Evolutionary conservation across 1,140 invertebrate species (phyloP).

Genomic region (Drosophila grimshawi): DNA sequence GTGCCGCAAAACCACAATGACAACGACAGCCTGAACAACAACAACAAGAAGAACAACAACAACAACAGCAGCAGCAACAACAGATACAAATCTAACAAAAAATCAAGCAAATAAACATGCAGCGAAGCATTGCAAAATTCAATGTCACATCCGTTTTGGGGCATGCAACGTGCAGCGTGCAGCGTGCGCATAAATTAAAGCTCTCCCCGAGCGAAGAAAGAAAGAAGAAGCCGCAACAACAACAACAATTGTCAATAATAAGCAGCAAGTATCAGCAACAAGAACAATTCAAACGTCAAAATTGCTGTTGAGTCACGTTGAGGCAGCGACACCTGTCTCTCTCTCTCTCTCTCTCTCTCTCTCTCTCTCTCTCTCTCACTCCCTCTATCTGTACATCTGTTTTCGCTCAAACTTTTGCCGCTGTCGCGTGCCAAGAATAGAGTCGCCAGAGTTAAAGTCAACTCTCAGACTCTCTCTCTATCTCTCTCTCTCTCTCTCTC

Average conservation of each 20-base stretch:
- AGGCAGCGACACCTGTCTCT: not conserved
- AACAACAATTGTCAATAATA: slow-evolving; percentile 12
- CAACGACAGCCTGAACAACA: not conserved
- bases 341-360: too few species aligned
- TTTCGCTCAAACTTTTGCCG: not conserved
- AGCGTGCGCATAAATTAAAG: slow-evolving; percentile 67
- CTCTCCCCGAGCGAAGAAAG: slow-evolving; percentile 32
- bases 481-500: not conserved
- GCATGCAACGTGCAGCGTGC: slow-evolving; percentile 21
- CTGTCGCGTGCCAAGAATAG: slow-evolving; percentile 26
- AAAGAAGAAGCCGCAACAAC: slow-evolving; percentile 11
- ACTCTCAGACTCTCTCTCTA: not conserved
- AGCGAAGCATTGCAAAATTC: slow-evolving; percentile 28
- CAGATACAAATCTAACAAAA: not conserved
- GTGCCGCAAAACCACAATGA: not conserved
- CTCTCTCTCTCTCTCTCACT: too few species aligned
- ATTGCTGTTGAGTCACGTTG: slow-evolving; percentile 13
- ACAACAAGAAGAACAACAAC: slow-evolving; percentile 8
- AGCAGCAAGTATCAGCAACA: slow-evolving; percentile 11
- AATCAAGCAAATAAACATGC: slow-evolving; percentile 9
- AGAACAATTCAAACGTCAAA: slow-evolving; percentile 5
- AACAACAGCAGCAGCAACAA: not conserved
- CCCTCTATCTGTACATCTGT: too few species aligned
- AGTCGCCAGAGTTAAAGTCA: not conserved
- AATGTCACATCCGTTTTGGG: slow-evolving; percentile 72